phyloP scores from a whole-genome alignment of 2,888 invertebrate genomes.

The Phaedon cochleariae region DNA sequence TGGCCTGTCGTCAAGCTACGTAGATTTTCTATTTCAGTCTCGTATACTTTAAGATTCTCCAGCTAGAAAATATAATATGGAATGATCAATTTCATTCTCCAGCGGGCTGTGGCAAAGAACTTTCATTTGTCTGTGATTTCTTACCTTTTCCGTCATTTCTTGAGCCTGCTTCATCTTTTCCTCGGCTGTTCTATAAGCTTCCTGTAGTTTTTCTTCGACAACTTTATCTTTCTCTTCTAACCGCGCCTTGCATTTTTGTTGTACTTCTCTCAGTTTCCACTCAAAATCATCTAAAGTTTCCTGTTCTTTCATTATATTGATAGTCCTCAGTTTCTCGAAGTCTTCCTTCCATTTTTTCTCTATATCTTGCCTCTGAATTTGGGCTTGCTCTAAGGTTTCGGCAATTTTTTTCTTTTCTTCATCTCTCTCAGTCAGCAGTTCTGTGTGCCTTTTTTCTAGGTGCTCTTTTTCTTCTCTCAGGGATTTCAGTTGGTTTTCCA shows the following conservation, averaged over 20 bases:
- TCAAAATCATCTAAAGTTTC: conserved; percentile 81
- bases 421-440: conserved; percentile 58
- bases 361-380: conserved; percentile 67
- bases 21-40: conserved; percentile 67
- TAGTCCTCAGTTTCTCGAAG: conserved; percentile 74
- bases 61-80: conserved; percentile 56
- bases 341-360: conserved; percentile 72
- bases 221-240: conserved; percentile 69
- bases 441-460: conserved; percentile 57
- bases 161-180: conserved; percentile 58
- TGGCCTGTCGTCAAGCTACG: conserved; percentile 69
- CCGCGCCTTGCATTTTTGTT: conserved; percentile 72
- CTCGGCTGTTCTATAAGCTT: conserved; percentile 59
- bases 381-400: conserved; percentile 69
- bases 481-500: conserved; percentile 63
- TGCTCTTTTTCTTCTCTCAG: conserved; percentile 64
- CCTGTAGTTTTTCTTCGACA: conserved; percentile 65
- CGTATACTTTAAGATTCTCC: conserved; percentile 65
- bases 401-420: conserved; percentile 66
- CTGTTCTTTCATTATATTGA: conserved; percentile 76
- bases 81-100: too few relatives aligned
- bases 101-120: too few relatives aligned
- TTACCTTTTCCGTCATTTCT: conserved; percentile 58
- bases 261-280: conserved; percentile 83
- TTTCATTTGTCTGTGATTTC: too few relatives aligned